Evolutionary conservation across 2,113 vertebrate species (phyloP).

Genomic region (Eretmochelys imbricata): DNA sequence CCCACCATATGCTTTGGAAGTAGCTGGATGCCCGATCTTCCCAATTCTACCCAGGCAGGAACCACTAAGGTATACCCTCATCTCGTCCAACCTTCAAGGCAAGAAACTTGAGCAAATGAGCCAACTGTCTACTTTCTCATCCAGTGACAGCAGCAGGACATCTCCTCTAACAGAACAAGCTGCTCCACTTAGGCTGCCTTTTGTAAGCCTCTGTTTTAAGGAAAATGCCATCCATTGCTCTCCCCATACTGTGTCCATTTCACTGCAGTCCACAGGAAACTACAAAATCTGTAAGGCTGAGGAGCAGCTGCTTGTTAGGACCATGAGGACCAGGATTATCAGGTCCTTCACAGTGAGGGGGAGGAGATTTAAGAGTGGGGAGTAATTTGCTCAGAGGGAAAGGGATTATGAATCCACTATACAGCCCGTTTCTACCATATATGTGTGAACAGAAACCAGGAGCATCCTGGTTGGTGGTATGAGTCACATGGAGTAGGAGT

Average conservation of each 20-base stretch:
- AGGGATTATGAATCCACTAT: not conserved
- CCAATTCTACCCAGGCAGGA: not conserved
- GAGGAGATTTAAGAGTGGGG: not conserved
- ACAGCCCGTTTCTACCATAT: not conserved
- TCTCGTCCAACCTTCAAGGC: not conserved
- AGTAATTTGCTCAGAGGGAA: not conserved
- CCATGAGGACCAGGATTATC: not conserved
- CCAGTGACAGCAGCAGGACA: not conserved
- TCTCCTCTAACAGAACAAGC: not conserved
- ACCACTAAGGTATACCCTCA: not conserved
- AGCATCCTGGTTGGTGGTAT: not conserved
- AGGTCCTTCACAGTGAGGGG: not conserved
- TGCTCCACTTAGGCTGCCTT: not conserved
- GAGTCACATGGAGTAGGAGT: not conserved
- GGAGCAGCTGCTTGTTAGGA: not conserved
- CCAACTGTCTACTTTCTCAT: not conserved
- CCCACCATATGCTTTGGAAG: not conserved
- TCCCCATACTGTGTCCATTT: not conserved
- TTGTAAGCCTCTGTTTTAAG: not conserved
- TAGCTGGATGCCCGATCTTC: not conserved
- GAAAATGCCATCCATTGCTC: not conserved
- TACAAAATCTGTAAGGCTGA: not conserved
- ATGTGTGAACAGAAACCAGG: not conserved
- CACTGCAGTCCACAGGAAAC: not conserved
- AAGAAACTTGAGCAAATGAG: not conserved